Percentiles rank a stretch among this genome's conserved stretches.
phyloP scores from a whole-genome alignment of 2,797 vertebrate genomes.

The Neosilurus hyrtlii region DNA sequence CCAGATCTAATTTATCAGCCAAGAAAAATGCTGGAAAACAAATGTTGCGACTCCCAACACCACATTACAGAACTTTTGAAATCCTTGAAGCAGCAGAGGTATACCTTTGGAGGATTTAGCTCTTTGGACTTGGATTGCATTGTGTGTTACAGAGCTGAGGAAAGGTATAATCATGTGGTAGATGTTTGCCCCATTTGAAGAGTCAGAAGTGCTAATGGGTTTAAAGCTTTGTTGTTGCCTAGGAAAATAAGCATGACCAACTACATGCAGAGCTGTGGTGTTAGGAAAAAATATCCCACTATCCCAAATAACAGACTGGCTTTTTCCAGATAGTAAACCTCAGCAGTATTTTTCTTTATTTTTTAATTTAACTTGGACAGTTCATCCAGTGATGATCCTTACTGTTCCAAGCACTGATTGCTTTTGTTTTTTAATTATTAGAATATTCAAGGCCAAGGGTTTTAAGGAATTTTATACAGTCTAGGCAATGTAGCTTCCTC shows the following conservation, averaged over 20 bases:
- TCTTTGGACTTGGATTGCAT: background rate
- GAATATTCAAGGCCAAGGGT: background rate
- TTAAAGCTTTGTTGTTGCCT: background rate
- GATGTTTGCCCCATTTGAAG: background rate
- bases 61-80: slow-evolving; percentile 12
- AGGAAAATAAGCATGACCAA: background rate
- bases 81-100: slow-evolving; percentile 20
- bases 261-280: too few relatives aligned
- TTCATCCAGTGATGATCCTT: background rate
- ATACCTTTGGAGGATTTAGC: background rate
- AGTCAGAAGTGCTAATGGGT: background rate
- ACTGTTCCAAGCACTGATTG: background rate
- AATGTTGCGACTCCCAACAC: background rate
- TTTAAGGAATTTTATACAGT: background rate
- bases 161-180: slow-evolving; percentile 1
- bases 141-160: background rate
- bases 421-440: background rate
- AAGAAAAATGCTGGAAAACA: slow-evolving; percentile 18
- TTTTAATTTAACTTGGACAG: background rate
- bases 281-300: background rate
- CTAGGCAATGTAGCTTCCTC: background rate
- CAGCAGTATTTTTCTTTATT: background rate
- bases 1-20: slow-evolving; percentile 30
- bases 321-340: background rate
- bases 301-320: background rate